Evolutionary conservation across 1,140 invertebrate genomes (phyloP).

Genomic region (Heterodera schachtii): DNA sequence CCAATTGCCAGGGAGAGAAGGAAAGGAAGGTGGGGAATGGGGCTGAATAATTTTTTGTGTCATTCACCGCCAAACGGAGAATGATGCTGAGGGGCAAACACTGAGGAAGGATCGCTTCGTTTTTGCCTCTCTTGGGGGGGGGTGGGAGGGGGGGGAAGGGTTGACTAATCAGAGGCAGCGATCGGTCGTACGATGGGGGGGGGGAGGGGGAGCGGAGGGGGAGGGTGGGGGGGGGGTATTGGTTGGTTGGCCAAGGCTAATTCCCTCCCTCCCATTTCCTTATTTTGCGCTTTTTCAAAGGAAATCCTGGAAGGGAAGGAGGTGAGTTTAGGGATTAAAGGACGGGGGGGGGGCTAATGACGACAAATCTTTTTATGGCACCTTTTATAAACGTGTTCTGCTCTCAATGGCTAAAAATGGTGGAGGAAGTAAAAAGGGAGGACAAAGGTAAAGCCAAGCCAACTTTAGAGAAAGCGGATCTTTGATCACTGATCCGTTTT

Average conservation of each 20-base stretch:
- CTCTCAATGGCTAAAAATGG: neutral
- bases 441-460: no score
- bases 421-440: neutral
- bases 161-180: constrained; percentile 14
- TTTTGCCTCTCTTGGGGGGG: neutral
- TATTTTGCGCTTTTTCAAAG: neutral
- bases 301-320: neutral
- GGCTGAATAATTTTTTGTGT: constrained; percentile 21
- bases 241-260: constrained; percentile 3
- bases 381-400: neutral
- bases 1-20: neutral
- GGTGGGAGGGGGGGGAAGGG: neutral
- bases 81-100: neutral
- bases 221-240: neutral
- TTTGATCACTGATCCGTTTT: no score
- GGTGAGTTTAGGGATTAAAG: neutral
- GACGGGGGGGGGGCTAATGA: neutral
- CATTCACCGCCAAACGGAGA: neutral
- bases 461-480: no score
- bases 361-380: neutral
- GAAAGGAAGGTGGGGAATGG: neutral
- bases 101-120: neutral
- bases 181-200: constrained; percentile 1
- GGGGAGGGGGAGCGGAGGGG: neutral
- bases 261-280: neutral